phyloP scores from a whole-genome alignment of 2,888 invertebrate species.

The Plagodis dolabraria region DNA sequence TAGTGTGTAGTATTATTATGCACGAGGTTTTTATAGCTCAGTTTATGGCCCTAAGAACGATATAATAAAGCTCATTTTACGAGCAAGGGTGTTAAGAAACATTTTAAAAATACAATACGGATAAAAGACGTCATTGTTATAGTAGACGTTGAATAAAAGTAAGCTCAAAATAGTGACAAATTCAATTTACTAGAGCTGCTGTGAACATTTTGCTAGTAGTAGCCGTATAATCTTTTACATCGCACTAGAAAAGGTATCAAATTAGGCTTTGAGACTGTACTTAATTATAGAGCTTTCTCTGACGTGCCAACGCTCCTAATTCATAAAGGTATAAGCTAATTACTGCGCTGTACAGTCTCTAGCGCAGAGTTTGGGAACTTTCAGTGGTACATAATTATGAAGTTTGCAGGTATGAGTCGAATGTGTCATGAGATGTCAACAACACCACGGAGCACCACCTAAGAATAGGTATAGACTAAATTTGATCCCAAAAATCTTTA shows the following conservation, averaged over 20 bases:
- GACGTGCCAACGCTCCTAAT: constrained; percentile 31
- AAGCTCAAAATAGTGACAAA: too few species aligned
- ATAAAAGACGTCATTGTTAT: too few species aligned
- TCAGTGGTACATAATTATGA: constrained; percentile 13
- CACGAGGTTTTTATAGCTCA: too few species aligned
- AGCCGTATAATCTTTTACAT: background rate
- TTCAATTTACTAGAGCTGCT: too few species aligned
- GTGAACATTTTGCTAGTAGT: background rate
- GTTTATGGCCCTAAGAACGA: too few species aligned
- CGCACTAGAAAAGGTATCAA: constrained; percentile 20
- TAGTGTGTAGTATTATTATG: too few species aligned
- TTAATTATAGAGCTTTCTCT: constrained; percentile 33
- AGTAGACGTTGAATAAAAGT: too few species aligned
- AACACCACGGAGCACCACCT: background rate
- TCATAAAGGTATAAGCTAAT: constrained; percentile 37
- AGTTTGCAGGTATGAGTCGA: constrained; percentile 18
- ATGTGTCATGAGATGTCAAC: constrained; percentile 9
- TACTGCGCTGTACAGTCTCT: constrained; percentile 21
- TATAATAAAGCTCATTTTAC: too few species aligned
- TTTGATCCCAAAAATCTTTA: background rate
- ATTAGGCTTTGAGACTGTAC: constrained; percentile 35
- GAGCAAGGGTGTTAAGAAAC: too few species aligned
- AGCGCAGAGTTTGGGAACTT: constrained; percentile 15
- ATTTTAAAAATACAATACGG: too few species aligned
- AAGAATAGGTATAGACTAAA: background rate